phyloP scores from a whole-genome alignment of 2,888 invertebrate species.

The Junonia oenone region DNA sequence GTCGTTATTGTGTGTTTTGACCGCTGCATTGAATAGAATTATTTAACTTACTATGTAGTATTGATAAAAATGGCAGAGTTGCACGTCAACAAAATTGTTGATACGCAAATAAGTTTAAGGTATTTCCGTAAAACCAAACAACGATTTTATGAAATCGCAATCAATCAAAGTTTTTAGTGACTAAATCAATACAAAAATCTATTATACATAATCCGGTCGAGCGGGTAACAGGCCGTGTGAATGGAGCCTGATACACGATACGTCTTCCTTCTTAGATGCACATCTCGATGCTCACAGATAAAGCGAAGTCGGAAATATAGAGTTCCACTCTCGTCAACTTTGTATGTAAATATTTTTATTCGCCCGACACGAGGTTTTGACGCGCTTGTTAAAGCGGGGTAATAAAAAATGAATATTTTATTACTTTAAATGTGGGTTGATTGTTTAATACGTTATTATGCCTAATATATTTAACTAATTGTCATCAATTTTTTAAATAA shows the following conservation, averaged over 20 bases:
- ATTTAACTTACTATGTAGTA: no score
- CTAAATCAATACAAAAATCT: background rate
- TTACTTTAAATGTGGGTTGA: background rate
- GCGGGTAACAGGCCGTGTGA: slow-evolving; percentile 14
- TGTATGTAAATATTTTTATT: slow-evolving; percentile 8
- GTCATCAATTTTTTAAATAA: no score
- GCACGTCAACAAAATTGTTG: background rate
- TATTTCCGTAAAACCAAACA: background rate
- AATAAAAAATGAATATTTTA: background rate
- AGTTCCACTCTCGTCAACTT: slow-evolving; percentile 7
- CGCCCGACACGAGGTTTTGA: background rate
- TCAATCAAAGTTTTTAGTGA: background rate
- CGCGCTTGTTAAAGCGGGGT: background rate
- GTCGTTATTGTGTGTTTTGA: no score
- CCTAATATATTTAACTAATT: no score
- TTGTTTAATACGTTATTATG: no score
- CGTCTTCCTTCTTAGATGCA: slow-evolving; percentile 17
- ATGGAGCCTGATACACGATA: slow-evolving; percentile 16
- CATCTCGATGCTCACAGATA: slow-evolving; percentile 12
- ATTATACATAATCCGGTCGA: slow-evolving; percentile 3
- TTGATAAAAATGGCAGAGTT: no score
- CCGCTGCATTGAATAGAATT: no score
- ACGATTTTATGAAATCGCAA: background rate
- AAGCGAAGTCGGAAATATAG: slow-evolving; percentile 16
- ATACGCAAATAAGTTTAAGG: background rate